phyloP scores from a whole-genome alignment of 92 coral and sea anemone species.

The Heteractis magnifica region DNA sequence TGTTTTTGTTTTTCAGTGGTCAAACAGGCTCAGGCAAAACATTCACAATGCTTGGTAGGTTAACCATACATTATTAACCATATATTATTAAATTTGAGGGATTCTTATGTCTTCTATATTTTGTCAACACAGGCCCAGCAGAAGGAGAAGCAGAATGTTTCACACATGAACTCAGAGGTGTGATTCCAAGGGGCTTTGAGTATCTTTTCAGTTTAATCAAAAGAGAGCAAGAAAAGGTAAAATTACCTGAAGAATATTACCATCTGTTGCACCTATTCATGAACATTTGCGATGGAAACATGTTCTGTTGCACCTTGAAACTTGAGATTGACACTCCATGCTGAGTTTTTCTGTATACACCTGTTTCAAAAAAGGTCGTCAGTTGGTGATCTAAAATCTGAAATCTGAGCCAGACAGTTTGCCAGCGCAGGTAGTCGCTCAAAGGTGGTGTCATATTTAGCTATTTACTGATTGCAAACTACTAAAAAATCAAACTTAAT shows the following conservation, averaged over 20 bases:
- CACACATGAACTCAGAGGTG: constrained; percentile 92
- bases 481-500: no score
- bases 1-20: constrained; percentile 63
- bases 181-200: constrained; percentile 96
- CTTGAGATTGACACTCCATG: no score
- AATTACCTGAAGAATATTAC: background rate
- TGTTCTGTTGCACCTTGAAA: no score
- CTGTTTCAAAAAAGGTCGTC: no score
- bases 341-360: no score
- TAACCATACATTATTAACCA: no score
- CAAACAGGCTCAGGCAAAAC: constrained; percentile 99
- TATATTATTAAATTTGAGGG: background rate
- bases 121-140: constrained; percentile 72
- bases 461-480: no score
- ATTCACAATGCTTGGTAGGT: constrained; percentile 98
- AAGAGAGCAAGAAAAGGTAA: constrained; percentile 96
- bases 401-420: no score
- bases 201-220: constrained; percentile 92
- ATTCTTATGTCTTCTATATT: background rate
- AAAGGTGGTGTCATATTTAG: no score
- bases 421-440: no score
- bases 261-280: background rate
- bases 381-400: no score
- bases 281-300: background rate
- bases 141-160: constrained; percentile 96